phyloP scores from a whole-genome alignment of 2,888 invertebrate genomes.

The Drosophila quasianomalipes region DNA sequence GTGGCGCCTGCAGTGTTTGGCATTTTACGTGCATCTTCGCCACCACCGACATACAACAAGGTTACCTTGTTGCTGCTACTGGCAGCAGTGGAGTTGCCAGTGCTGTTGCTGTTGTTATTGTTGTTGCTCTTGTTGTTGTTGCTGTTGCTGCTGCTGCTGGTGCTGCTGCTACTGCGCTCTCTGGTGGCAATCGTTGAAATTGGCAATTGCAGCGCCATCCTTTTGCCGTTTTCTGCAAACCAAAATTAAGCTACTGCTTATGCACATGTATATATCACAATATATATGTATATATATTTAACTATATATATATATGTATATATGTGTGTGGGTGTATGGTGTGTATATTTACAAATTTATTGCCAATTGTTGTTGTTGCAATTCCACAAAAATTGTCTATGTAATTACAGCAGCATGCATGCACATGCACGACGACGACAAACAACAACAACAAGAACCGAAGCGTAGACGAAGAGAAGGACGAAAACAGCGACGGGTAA shows the following conservation, averaged over 20 bases:
- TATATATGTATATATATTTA: background rate
- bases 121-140: constrained; percentile 1
- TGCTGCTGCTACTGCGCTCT: constrained; percentile 32
- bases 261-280: background rate
- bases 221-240: constrained; percentile 2
- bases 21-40: background rate
- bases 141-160: constrained; percentile 27
- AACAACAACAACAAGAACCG: constrained; percentile 20
- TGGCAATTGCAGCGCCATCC: constrained; percentile 54
- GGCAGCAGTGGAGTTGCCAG: background rate
- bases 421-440: constrained; percentile 14
- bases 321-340: background rate
- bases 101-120: constrained; percentile 14
- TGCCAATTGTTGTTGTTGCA: constrained; percentile 8
- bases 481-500: constrained; percentile 7
- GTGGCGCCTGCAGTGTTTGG: background rate
- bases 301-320: background rate
- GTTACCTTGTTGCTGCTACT: constrained; percentile 9
- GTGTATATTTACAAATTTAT: constrained; percentile 26
- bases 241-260: background rate
- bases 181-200: constrained; percentile 23
- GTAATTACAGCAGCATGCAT: constrained; percentile 18
- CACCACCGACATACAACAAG: background rate
- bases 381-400: constrained; percentile 7
- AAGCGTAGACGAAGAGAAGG: constrained; percentile 9